phyloP scores from a whole-genome alignment of 2,888 invertebrate species.

The Cosmia trapezina region DNA sequence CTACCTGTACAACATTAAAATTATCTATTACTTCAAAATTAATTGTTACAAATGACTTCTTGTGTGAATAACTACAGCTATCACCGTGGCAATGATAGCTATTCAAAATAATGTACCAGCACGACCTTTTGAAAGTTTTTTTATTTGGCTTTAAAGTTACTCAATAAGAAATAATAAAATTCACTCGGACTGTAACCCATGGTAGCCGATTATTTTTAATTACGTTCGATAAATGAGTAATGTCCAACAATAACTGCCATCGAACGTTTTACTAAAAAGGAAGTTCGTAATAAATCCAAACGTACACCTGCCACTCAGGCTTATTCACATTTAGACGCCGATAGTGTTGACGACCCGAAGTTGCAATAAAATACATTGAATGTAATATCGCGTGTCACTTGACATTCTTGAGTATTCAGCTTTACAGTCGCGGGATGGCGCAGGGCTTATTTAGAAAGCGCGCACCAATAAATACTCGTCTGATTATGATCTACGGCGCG shows the following conservation, averaged over 20 bases:
- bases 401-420: constrained; percentile 80
- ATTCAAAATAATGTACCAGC: constrained; percentile 41
- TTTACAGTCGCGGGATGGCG: constrained; percentile 66
- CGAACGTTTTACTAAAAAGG: constrained; percentile 63
- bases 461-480: constrained; percentile 88
- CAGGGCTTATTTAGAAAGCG: constrained; percentile 82
- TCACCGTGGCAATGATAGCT: constrained; percentile 51
- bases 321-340: constrained; percentile 70
- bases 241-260: constrained; percentile 59
- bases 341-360: constrained; percentile 70
- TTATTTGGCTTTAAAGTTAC: constrained; percentile 16
- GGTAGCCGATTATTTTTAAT: constrained; percentile 59
- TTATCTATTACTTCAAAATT: constrained; percentile 72
- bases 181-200: constrained; percentile 39
- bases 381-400: constrained; percentile 81
- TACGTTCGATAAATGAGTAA: constrained; percentile 61
- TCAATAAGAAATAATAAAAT: constrained; percentile 44
- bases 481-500: constrained; percentile 90
- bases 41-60: constrained; percentile 67
- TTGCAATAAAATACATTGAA: constrained; percentile 72
- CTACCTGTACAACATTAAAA: constrained; percentile 78
- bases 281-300: constrained; percentile 72
- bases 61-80: constrained; percentile 58
- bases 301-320: constrained; percentile 74
- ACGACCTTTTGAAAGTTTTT: constrained; percentile 42